phyloP scores from a whole-genome alignment of 92 coral and sea anemone genomes.

The Muricea muricata region DNA sequence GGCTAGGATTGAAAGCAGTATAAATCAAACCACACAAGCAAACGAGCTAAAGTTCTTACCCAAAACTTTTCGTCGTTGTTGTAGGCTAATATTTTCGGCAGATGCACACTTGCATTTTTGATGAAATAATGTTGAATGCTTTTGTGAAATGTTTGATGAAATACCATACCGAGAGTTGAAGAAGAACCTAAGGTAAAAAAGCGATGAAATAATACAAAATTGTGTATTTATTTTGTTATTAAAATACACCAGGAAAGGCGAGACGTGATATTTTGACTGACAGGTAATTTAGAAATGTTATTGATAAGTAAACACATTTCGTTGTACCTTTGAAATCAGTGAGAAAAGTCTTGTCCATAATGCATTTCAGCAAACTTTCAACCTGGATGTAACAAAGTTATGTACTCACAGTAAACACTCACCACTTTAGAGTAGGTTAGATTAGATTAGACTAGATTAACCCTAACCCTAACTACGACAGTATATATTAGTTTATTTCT shows the following conservation, averaged over 20 bases:
- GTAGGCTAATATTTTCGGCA: conserved; percentile 65
- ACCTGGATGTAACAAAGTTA: conserved; percentile 12
- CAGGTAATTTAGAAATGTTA: too few species aligned
- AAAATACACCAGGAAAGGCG: too few species aligned
- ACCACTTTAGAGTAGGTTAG: neutral
- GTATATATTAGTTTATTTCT: too few species aligned
- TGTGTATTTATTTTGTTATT: too few species aligned
- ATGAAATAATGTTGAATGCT: conserved; percentile 73
- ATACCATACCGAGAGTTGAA: conserved; percentile 64
- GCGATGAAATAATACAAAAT: neutral
- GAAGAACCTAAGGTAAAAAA: conserved; percentile 50
- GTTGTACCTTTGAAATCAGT: conserved; percentile 25
- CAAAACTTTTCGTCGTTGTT: conserved; percentile 58
- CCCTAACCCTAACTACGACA: too few species aligned
- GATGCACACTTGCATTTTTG: conserved; percentile 47
- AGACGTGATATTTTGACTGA: too few species aligned
- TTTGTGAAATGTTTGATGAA: conserved; percentile 81
- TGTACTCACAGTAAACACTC: neutral
- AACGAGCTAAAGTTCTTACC: conserved; percentile 41
- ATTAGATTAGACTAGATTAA: too few species aligned
- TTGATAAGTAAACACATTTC: too few species aligned
- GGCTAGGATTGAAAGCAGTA: too few species aligned
- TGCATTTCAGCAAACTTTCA: conserved; percentile 36
- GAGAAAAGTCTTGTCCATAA: conserved; percentile 41
- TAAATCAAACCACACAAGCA: neutral